Evolutionary conservation across 2,113 vertebrate species (phyloP).

Genomic region (Tamias sibiricus): DNA sequence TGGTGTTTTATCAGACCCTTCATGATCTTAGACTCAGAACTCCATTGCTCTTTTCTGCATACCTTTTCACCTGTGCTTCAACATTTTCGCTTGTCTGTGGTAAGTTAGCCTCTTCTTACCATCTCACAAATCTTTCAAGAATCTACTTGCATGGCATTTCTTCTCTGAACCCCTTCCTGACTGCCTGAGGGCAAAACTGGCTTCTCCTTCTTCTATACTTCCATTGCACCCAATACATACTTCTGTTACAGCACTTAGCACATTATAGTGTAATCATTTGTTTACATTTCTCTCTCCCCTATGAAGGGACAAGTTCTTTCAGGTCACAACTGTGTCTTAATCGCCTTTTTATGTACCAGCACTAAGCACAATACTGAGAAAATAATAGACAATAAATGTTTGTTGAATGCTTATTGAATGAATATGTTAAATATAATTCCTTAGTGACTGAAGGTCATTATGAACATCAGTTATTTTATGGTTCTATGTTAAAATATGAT

Average conservation of each 20-base stretch:
- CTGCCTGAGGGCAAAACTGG: background rate
- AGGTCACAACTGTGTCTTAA: background rate
- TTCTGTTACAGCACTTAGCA: background rate
- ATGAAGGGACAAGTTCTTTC: conserved; percentile 29
- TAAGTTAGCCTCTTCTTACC: rapidly evolving
- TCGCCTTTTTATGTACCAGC: background rate
- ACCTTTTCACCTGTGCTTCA: background rate
- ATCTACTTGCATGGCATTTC: background rate
- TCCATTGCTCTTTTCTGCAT: background rate
- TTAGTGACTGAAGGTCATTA: background rate
- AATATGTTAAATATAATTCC: background rate
- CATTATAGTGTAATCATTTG: background rate
- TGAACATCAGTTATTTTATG: background rate
- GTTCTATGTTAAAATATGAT: background rate
- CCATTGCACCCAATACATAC: background rate
- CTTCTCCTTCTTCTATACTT: background rate
- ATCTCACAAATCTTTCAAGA: background rate
- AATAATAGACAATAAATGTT: background rate
- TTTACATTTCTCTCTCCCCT: background rate
- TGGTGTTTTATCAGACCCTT: background rate
- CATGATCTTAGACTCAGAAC: background rate
- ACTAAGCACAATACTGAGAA: background rate
- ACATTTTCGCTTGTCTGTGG: background rate
- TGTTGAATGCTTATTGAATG: background rate
- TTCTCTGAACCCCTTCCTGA: background rate